Evolutionary conservation across 2,797 vertebrate species (phyloP).

Genomic region (Sylvia borin): DNA sequence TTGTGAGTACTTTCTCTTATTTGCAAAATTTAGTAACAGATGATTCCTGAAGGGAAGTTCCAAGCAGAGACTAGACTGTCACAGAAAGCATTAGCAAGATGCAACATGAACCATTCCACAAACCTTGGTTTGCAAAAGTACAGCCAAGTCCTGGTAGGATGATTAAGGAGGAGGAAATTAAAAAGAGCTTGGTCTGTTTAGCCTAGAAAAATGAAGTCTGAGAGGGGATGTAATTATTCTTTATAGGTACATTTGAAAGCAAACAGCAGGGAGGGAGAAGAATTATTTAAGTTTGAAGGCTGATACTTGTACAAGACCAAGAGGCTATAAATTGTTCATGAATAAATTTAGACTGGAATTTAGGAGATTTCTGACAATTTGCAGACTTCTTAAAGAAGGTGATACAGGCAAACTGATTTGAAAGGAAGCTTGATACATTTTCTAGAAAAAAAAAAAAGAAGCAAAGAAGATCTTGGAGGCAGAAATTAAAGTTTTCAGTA

Average conservation of each 20-base stretch:
- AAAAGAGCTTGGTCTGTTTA: conserved; percentile 32
- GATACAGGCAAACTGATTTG: background rate
- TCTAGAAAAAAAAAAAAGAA: background rate
- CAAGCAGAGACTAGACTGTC: background rate
- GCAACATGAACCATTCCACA: background rate
- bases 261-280: conserved; percentile 37
- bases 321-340: conserved; percentile 56
- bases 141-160: background rate
- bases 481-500: background rate
- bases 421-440: background rate
- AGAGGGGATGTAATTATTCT: conserved; percentile 25
- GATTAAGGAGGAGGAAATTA: conserved; percentile 52
- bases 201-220: conserved; percentile 30
- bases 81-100: background rate
- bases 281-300: conserved; percentile 56
- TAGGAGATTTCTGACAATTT: conserved; percentile 33
- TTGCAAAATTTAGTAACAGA: background rate
- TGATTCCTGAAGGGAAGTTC: background rate
- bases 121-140: background rate
- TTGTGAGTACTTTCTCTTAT: background rate
- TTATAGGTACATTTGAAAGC: conserved; percentile 45
- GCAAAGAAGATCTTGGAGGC: background rate
- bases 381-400: background rate
- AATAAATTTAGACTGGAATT: conserved; percentile 61
- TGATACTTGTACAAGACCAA: background rate